Conservation (phyloP, 2,113 vertebrate species). For the Heptranchias perlo region DNA sequence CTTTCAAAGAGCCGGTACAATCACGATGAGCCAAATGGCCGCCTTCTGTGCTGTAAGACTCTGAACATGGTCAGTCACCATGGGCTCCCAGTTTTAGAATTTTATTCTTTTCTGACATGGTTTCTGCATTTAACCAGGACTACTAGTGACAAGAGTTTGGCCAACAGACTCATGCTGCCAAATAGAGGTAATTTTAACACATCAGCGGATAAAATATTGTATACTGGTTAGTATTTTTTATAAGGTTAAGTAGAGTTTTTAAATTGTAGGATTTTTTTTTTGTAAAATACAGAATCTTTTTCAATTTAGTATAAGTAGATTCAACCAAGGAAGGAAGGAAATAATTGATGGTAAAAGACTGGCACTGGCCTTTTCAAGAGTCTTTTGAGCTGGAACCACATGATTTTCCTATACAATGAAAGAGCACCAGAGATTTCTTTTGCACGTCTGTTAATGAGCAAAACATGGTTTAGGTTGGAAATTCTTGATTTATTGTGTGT, state of each 20-base stretch:
- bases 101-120: neutral
- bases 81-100: neutral
- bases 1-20: neutral
- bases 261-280: neutral
- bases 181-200: neutral
- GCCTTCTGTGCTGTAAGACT: neutral
- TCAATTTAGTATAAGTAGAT: neutral
- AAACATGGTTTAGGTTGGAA: neutral
- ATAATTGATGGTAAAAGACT: neutral
- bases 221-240: neutral
- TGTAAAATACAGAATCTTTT: neutral
- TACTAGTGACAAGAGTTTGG: neutral
- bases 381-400: neutral
- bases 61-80: neutral
- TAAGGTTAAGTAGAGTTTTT: neutral
- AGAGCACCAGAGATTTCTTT: neutral
- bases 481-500: neutral
- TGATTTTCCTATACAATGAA: neutral
- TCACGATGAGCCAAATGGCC: neutral
- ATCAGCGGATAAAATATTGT: neutral
- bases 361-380: neutral
- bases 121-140: neutral
- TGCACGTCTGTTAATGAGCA: neutral
- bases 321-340: too few species aligned
- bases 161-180: too few species aligned